Evolutionary conservation across 2,888 invertebrate species (phyloP).

Genomic region (Drosophila subsilvestris): DNA sequence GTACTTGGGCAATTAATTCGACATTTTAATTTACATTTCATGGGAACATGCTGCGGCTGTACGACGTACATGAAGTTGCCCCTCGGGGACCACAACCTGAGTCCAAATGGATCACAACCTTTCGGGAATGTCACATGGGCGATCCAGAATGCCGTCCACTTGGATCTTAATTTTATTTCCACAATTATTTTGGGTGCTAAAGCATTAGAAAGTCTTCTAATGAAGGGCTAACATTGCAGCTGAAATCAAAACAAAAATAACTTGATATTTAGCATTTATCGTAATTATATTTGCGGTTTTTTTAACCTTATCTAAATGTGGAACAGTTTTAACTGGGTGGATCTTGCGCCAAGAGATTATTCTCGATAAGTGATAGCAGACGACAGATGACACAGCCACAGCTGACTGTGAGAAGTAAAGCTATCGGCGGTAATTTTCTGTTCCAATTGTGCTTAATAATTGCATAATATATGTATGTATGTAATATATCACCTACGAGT

Average conservation of each 20-base stretch:
- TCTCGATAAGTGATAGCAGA: not conserved
- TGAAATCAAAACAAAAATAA: too few relatives aligned
- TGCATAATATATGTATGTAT: not conserved
- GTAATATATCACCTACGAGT: not conserved
- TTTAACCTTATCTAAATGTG: too few relatives aligned
- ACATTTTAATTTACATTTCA: slow-evolving; percentile 77
- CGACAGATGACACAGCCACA: too few relatives aligned
- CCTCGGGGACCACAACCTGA: not conserved
- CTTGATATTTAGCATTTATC: too few relatives aligned
- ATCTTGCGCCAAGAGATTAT: too few relatives aligned
- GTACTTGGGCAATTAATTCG: slow-evolving; percentile 74
- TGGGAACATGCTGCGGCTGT: slow-evolving; percentile 55
- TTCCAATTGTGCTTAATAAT: not conserved
- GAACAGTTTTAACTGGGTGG: too few relatives aligned
- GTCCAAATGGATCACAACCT: not conserved
- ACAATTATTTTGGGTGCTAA: too few relatives aligned
- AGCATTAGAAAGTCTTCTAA: too few relatives aligned
- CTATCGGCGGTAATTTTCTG: not conserved
- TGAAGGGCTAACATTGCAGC: too few relatives aligned
- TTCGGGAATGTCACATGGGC: not conserved
- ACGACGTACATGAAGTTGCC: not conserved
- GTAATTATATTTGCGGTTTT: too few relatives aligned
- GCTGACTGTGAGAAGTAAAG: not conserved
- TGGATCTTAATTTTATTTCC: too few relatives aligned
- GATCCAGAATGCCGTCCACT: too few relatives aligned